These are phyloP conservation scores for Peromyscus polionotus DNA, from an alignment of 2,113 vertebrate genomes.

Conservation along the genomic window DNA sequence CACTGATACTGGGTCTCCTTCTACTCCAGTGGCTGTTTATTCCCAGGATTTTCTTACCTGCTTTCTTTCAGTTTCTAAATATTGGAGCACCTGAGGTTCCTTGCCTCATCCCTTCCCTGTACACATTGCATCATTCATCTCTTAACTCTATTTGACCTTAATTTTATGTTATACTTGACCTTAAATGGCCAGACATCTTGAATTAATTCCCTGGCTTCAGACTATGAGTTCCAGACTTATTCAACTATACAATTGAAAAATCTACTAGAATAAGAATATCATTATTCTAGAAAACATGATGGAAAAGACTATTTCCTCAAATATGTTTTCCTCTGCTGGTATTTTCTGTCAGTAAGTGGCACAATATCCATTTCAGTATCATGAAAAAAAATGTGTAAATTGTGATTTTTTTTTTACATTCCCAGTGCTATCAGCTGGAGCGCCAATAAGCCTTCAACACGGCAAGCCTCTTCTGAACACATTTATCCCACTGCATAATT, in stretches of 20 bases:
- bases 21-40: fast-evolving
- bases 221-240: neutral
- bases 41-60: neutral
- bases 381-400: neutral
- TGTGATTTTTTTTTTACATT: neutral
- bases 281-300: neutral
- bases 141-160: neutral
- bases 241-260: neutral
- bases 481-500: fast-evolving
- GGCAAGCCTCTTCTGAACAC: neutral
- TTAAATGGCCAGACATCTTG: no score
- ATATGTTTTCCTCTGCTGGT: neutral
- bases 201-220: neutral
- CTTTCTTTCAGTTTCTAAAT: neutral
- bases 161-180: neutral
- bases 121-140: neutral
- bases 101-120: neutral
- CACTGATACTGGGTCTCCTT: neutral
- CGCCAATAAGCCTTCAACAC: fast-evolving
- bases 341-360: neutral
- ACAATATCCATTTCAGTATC: neutral
- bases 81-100: fast-evolving
- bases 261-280: neutral
- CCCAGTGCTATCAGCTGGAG: fast-evolving
- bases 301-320: neutral